Conservation (phyloP, 1,140 invertebrate genomes). For the Reticulitermes speratus region DNA sequence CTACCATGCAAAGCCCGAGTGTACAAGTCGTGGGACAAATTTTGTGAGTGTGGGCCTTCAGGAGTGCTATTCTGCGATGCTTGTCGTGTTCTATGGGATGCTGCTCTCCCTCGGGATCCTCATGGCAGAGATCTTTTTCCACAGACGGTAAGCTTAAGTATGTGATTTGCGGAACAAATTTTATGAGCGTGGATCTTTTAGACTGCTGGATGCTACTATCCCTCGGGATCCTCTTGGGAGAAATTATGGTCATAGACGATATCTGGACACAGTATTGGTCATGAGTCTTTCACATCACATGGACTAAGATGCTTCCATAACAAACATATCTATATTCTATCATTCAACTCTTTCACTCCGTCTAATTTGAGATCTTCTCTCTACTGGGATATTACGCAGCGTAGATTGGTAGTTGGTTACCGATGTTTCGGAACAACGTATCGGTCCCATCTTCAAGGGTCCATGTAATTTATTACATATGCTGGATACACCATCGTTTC, state of each 20-base stretch:
- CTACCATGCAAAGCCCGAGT: slow-evolving; percentile 38
- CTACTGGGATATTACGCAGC: too few relatives aligned
- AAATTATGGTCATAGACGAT: background rate
- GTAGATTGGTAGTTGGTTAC: too few relatives aligned
- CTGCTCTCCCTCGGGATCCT: slow-evolving; percentile 40
- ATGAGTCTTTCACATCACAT: too few relatives aligned
- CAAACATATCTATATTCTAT: too few relatives aligned
- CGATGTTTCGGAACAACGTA: too few relatives aligned
- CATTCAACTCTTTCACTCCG: too few relatives aligned
- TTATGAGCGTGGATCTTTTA: slow-evolving; percentile 51
- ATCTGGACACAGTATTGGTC: too few relatives aligned
- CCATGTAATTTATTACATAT: too few relatives aligned
- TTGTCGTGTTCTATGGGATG: slow-evolving; percentile 35
- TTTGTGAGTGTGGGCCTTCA: slow-evolving; percentile 52
- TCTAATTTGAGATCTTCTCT: too few relatives aligned
- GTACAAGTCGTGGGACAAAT: slow-evolving; percentile 47
- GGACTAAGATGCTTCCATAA: too few relatives aligned
- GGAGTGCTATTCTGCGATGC: slow-evolving; percentile 42
- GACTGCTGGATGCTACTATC: slow-evolving; percentile 49
- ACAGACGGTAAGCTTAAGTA: slow-evolving; percentile 40
- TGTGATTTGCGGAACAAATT: slow-evolving; percentile 47
- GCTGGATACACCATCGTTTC: too few relatives aligned
- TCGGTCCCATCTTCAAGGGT: too few relatives aligned
- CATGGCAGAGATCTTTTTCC: slow-evolving; percentile 18
- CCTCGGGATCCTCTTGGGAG: slow-evolving; percentile 28